phyloP scores from a whole-genome alignment of 23 tunicate genomes.

The Halocynthia roretzi region DNA sequence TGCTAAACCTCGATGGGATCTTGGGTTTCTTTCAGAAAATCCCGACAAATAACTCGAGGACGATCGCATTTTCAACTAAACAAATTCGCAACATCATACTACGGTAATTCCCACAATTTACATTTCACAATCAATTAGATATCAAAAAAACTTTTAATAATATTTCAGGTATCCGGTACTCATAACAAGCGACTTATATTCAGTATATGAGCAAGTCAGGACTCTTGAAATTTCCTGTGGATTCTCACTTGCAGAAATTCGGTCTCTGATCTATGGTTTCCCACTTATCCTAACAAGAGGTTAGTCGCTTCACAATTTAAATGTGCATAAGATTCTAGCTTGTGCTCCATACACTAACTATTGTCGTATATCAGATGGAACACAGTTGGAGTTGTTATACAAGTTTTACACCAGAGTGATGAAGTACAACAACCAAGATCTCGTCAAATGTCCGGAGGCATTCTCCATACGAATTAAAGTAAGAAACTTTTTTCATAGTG shows the following conservation, averaged over 20 bases:
- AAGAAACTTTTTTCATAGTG: neutral
- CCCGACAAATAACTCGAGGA: conserved; percentile 36
- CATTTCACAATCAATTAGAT: neutral
- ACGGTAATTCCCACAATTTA: conserved; percentile 29
- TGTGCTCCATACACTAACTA: neutral
- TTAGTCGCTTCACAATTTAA: neutral
- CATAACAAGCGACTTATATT: conserved; percentile 14
- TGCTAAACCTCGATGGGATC: conserved; percentile 47
- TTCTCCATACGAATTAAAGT: conserved; percentile 54
- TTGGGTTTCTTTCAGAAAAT: conserved; percentile 71
- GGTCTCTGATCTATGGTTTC: conserved; percentile 23
- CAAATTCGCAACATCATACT: conserved; percentile 40
- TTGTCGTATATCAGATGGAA: conserved; percentile 21
- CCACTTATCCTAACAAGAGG: conserved; percentile 35
- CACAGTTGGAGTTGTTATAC: conserved; percentile 27
- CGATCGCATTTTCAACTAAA: conserved; percentile 29
- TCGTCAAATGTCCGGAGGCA: conserved; percentile 22
- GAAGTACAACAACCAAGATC: conserved; percentile 36
- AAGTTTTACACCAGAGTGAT: conserved; percentile 50
- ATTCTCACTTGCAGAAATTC: conserved; percentile 44
- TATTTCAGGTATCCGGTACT: conserved; percentile 50
- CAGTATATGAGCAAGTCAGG: conserved; percentile 37
- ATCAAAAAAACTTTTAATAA: neutral
- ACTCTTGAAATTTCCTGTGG: conserved; percentile 59
- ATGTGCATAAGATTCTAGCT: neutral